Base-by-base conservation (phyloP, 2,797 vertebrate species). In the Mallotus villosus region DNA sequence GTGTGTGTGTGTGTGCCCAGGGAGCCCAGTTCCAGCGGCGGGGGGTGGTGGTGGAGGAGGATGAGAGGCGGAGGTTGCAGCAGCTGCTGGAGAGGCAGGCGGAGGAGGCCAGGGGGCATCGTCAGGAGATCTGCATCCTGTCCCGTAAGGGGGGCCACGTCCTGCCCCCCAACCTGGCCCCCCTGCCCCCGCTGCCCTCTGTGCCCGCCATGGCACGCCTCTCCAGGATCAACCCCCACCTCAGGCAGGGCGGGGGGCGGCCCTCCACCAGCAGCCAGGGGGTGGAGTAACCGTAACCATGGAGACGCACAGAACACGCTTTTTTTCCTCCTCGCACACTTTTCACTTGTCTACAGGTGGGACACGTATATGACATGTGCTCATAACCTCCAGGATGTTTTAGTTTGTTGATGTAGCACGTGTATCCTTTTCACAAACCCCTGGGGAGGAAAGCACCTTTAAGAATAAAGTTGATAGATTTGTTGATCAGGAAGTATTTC, bases 71-170 rank as follows among this genome's bases (percentile, higher is more conserved):
- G 63, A 87, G 76, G 69, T 80, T 97, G 27, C 81, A 89, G 25
- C 71, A 86, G 17, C 21, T 84, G 80, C 86, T 96, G 21, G 83
- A 85, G 63, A 65, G 16, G 0, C 86, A 92, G 60, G 79, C 80
- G 1, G 53, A 77, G 66, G 84, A 91, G 57, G 83, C 88, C 0
- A 69, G 88, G 14, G 73, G 73, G 14, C 82, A 96, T 51, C 90
- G 73, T 55, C 81, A 85, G 69, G 94, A 96, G 84, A 95, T 96
- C 62, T 2, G 0, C 14, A 3, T 88, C 8, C 77, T 95, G 70
- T 90, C 88, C 24, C 88, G 71, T 70, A 94, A 93, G 85, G 93
- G 91, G 2, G 91, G 88, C 0, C 78, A 82, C 1, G 74, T 93
- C 27, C 84, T 93, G 32, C 92, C 91, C 8, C 91, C 91, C 0